Conservation (phyloP, 2,797 vertebrate genomes). For the Neosilurus mollespiculum region DNA sequence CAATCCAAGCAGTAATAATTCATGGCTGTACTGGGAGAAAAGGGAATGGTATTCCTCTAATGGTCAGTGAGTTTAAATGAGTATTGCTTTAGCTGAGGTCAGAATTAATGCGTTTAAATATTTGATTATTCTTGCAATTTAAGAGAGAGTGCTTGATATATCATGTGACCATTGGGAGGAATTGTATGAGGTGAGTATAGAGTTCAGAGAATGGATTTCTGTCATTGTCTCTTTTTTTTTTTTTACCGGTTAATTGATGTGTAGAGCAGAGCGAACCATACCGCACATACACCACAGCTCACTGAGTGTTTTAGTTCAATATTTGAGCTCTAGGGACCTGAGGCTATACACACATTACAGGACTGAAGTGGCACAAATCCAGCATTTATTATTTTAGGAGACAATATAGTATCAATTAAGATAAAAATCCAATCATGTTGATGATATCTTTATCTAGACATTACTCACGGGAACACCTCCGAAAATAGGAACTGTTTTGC, state of each 20-base stretch:
- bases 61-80: neutral
- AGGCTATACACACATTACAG: slow-evolving; percentile 6
- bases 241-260: slow-evolving; percentile 11
- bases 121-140: slow-evolving; percentile 17
- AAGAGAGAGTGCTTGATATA: slow-evolving; percentile 12
- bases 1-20: neutral
- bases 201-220: slow-evolving; percentile 13
- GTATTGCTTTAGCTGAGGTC: slow-evolving; percentile 3
- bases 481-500: neutral
- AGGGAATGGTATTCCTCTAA: neutral
- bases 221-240: slow-evolving; percentile 3
- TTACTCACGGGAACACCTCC: too few relatives aligned
- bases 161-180: neutral
- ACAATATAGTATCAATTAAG: neutral
- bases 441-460: neutral
- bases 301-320: slow-evolving; percentile 12
- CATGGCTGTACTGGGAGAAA: neutral
- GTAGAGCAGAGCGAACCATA: neutral
- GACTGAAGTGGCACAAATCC: neutral
- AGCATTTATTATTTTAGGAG: slow-evolving; percentile 6
- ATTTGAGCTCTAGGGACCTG: neutral
- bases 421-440: neutral
- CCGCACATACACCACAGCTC: neutral
- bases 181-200: neutral
- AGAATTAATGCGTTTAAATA: slow-evolving; percentile 24